Conservation (phyloP, 2,113 vertebrate species). For the Camarhynchus parvulus region DNA sequence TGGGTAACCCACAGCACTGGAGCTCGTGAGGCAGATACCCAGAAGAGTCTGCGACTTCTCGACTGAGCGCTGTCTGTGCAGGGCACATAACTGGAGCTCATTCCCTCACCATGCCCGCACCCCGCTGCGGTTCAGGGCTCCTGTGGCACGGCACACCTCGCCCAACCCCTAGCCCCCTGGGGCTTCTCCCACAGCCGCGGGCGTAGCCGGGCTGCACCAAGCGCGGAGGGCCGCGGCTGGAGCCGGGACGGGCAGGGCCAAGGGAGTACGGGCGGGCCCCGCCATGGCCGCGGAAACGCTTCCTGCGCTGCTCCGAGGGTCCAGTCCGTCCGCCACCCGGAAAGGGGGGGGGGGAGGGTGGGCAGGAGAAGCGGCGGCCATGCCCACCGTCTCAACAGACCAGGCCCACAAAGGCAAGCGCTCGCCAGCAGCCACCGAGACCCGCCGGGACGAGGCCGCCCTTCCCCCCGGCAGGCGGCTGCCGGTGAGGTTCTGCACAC, state of each 20-base stretch:
- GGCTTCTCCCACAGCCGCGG: neutral
- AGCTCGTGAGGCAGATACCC: neutral
- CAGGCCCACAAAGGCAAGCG: too few relatives aligned
- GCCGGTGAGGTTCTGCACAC: neutral
- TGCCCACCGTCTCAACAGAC: neutral
- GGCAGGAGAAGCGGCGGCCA: neutral
- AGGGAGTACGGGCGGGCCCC: neutral
- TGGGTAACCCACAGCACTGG: neutral
- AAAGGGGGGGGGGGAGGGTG: neutral
- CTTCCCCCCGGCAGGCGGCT: neutral
- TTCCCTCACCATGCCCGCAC: neutral
- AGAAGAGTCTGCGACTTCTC: neutral
- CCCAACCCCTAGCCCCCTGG: neutral
- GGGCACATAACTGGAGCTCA: accelerated
- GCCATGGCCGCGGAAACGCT: neutral
- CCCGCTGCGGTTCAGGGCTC: neutral
- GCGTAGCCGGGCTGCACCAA: accelerated
- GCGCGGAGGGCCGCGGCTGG: neutral
- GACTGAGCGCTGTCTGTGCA: neutral
- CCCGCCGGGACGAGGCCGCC: neutral
- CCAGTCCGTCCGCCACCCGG: neutral
- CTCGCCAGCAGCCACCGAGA: neutral
- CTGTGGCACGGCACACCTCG: neutral
- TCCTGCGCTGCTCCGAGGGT: neutral
- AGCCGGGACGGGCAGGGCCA: neutral